A percentile compares a stretch with the other conserved stretches of the same genome.
These are phyloP conservation scores for Tupaia chinensis DNA, from an alignment of 2,113 vertebrate species.

Conservation along the genomic window DNA sequence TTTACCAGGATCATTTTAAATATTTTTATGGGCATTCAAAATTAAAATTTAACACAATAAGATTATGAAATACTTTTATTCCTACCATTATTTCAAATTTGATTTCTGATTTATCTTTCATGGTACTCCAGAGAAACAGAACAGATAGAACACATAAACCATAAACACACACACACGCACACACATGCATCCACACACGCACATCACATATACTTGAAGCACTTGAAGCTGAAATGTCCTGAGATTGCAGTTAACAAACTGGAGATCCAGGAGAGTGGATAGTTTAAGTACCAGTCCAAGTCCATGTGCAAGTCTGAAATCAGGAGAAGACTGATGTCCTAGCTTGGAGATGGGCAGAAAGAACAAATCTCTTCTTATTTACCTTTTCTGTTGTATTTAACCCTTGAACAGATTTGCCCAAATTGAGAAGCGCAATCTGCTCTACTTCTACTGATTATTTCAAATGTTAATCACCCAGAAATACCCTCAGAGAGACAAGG, in stretches of 20 bases:
- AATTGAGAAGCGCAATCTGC: background rate
- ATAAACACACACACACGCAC: background rate
- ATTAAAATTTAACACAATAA: background rate
- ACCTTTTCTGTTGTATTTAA: background rate
- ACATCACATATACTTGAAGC: too few species aligned
- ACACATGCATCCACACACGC: too few species aligned
- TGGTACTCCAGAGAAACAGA: background rate
- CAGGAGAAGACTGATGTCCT: background rate
- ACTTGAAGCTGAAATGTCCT: background rate
- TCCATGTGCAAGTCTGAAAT: background rate
- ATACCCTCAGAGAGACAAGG: background rate
- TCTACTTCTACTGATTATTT: background rate
- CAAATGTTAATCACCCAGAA: background rate
- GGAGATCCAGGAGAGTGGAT: background rate
- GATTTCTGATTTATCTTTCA: background rate
- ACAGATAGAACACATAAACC: too few species aligned
- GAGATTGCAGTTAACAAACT: background rate
- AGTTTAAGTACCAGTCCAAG: background rate
- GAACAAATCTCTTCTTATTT: background rate
- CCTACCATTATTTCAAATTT: background rate
- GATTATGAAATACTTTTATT: conserved; percentile 3
- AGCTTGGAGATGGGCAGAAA: background rate
- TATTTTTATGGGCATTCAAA: conserved; percentile 14
- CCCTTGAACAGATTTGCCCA: accelerated
- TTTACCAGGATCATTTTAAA: background rate